Evolutionary conservation across 2,888 invertebrate genomes (phyloP), one percentile per base, ranked within the genome.

Genomic region (Opisthograptis luteolata): DNA sequence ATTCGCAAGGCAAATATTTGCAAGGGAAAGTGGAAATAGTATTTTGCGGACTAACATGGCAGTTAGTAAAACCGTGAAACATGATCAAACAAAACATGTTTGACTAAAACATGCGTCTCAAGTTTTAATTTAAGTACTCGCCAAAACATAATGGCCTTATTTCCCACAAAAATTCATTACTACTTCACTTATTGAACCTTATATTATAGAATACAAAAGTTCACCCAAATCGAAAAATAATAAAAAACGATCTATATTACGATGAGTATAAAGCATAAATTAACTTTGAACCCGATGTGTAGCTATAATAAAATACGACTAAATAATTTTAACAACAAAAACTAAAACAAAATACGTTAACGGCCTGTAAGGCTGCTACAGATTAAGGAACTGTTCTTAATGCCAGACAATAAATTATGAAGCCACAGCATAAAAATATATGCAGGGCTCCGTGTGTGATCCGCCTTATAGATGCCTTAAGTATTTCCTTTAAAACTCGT

Each of bases 261-360:
- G 64, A 61, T 60, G 60, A 71, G 73, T 71, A 69, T 75, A 37
- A 22, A 39, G 32, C 75, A 82, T 87, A 87, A 87, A 85, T 87
- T 80, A 81, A 66, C 60, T 59, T 76, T 78, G 78, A 75, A 82
- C 73, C 75, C 70, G 75, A 84, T 83, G 81, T 75, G 72, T 75
- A 56, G 68, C 68, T 70, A 71, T 76, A 70, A 68, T 83, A 81
- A 85, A 84, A 82, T 74, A 72, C 60, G 64, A 66, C 66, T 70
- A 68, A 76, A 76, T 77, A 70, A 79, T 79, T 80, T 81, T 83
- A 77, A 82, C 78, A 83, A 79, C 76, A 79, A 79, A 72, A 62
- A 61, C 65, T 76, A 71, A 81, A 81, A 82, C 79, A 82, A 85
- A 81, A 80, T 73, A 69, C 19, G 22, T 30, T 24, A 19, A 41